phyloP scores from a whole-genome alignment of 2,113 vertebrate species.

The Notechis scutatus region DNA sequence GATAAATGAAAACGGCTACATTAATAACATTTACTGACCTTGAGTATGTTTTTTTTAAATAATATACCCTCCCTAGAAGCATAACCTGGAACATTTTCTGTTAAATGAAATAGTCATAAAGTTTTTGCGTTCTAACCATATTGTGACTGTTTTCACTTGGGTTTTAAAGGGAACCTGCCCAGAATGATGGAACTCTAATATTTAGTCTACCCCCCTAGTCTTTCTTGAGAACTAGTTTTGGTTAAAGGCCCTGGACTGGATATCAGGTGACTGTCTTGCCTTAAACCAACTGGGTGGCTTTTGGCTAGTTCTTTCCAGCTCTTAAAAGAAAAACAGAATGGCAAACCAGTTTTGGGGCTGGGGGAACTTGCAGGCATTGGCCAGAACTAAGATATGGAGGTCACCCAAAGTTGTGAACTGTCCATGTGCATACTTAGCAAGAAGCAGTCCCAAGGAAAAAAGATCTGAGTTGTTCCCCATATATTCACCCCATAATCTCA shows the following conservation, averaged over 20 bases:
- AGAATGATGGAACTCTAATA: not conserved
- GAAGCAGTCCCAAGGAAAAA: not conserved
- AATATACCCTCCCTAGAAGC: not conserved
- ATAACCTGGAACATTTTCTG: not conserved
- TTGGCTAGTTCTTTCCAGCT: not conserved
- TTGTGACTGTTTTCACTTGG: not conserved
- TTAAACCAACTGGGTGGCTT: not conserved
- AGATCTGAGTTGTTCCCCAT: not conserved
- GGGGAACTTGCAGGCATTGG: not conserved
- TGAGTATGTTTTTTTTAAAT: not conserved
- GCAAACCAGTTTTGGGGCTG: not conserved
- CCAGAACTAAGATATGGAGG: not conserved
- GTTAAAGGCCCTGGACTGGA: not conserved
- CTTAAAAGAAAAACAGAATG: not conserved
- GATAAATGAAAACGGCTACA: not conserved
- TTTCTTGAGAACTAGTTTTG: not conserved
- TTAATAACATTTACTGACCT: not conserved
- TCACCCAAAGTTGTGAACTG: not conserved
- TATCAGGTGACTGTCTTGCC: not conserved
- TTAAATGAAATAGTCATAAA: not conserved
- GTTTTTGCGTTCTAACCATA: not conserved
- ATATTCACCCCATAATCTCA: not conserved
- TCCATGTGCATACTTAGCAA: not conserved
- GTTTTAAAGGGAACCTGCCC: not conserved
- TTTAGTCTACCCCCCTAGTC: not conserved